Base-by-base conservation (phyloP, 2,113 vertebrate species). In the Neotoma lepida region DNA sequence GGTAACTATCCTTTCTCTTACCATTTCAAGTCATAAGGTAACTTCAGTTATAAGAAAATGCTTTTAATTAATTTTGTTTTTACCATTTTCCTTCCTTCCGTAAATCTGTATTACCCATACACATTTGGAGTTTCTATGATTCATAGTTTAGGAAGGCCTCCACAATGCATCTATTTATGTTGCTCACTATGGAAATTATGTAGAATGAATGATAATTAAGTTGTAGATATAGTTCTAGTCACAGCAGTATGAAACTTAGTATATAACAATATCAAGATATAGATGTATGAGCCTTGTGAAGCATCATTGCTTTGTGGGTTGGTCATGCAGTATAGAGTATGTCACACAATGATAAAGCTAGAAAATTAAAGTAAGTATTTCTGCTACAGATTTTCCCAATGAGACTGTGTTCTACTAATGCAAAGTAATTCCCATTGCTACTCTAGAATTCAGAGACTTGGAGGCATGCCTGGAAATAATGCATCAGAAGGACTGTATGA, bases 381-480 rank as follows among this genome's bases (percentile, higher is more conserved):
- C 84, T 73, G 3, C 89, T 51, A 28, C 78, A 66, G 39, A 12
- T 81, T 91, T 96, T 95, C 78, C 64, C 89, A 92, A 71, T 74
- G 61, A 94, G 78, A 89, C 41, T 68, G 41, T 58, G 61, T 84
- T 89, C 63, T 96, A 46, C 89, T 95, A 93, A 71, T 91, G 84
- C 1, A 3, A 91, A 94, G 51, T 78, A 94, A 91, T 95, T 92
- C 86, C 92, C 82, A 49, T 17, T 30, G 51, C 89, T 92, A 4
- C 46, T 89, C 26, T 58, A 76, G 87, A 78, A 82, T 93, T 77
- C 46, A 15, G 46, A 85, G 54, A n/a, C 51, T 96, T 95, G 94
- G 78, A 96, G 66, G 85, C 44, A 44, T 56, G 89, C 95, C 95
- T 94, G 64, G 95, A 95, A 96, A 86, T 85, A 92, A 88, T 73